Evolutionary conservation across 2,113 vertebrate species (phyloP), one percentile per base, ranked within the genome.

Genomic region (Tychaedon coryphoeus): DNA sequence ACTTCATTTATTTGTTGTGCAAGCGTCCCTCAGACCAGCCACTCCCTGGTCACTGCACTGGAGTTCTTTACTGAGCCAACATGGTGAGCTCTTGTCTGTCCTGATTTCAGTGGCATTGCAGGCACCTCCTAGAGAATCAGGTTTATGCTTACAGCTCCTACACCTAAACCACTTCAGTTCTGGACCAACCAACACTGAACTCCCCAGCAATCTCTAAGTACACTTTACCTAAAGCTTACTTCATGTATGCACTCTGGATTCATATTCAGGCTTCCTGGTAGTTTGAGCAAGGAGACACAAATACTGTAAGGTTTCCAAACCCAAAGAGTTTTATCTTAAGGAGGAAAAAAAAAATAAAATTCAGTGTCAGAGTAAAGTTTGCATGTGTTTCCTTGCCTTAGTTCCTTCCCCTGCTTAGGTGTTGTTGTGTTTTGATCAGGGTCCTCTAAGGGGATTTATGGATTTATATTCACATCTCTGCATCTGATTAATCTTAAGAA

Each of bases 401-500:
- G 26, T 91, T 95, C 89, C 80, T 91, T 92, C 43, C 20, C 6
- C 28, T 78, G 1, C 24, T 48, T 79, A 85, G 78, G 54, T 90
- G 56, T 76, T 78, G 24, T 72, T 92, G 34, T 29, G 4, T 65
- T 93, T 90, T 96, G 75, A 79, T 92, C 75, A 54, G 71, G 29
- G 25, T 69, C 5, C 58, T 69, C 4, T 62, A 38, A 75, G 23
- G 28, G 5, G 19, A 48, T 72, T 79, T 85, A 69, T 26, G 58
- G 70, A 45, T 92, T 93, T 88, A 42, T 79, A 92, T 90, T 88
- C 64, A 90, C 25, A 79, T 69, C 58, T 83, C 58, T 94, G 50
- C 25, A 83, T 90, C 34, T 47, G 51, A 92, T 90, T 93, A 54
- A 85, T 79, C 40, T 61, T 70, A 33, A 93, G 36, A 93, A 50